Conservation (phyloP, 2,888 invertebrate genomes). For the Pediacus dermestoides region DNA sequence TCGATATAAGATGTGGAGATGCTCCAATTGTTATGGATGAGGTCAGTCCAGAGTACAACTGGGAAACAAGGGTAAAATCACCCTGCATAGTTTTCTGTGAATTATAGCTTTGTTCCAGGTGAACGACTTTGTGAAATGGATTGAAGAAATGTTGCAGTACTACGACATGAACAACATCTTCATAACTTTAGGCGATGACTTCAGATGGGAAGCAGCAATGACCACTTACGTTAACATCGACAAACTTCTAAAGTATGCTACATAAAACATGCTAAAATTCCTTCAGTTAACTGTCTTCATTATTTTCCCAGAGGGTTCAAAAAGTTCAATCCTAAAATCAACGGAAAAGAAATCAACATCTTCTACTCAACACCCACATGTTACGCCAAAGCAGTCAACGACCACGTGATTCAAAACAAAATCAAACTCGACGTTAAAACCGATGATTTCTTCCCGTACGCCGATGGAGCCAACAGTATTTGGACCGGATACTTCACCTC, state of each 20-base stretch:
- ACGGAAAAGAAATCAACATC: constrained; percentile 53
- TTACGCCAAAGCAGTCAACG: constrained; percentile 67
- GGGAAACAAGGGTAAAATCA: constrained; percentile 36
- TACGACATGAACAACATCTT: constrained; percentile 18
- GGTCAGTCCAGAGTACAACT: constrained; percentile 55
- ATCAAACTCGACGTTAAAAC: constrained; percentile 46
- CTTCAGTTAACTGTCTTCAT: no score
- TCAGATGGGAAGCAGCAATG: constrained; percentile 16
- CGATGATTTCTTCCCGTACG: constrained; percentile 66
- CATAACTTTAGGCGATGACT: constrained; percentile 21
- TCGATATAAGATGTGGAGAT: constrained; percentile 49
- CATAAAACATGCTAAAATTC: no score
- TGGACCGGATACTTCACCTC: constrained; percentile 71
- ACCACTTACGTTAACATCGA: constrained; percentile 8
- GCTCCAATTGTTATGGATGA: constrained; percentile 56
- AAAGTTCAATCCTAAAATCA: constrained; percentile 4
- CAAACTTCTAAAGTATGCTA: constrained; percentile 8
- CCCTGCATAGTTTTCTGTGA: no score
- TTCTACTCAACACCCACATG: constrained; percentile 81
- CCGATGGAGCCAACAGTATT: constrained; percentile 59
- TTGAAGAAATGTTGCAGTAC: not conserved
- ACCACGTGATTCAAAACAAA: constrained; percentile 19
- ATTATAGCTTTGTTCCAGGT: no score
- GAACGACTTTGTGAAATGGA: not conserved
- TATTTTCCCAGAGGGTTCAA: constrained; percentile 3